Evolutionary conservation across 2,113 vertebrate genomes (phyloP), one percentile per base, ranked within the genome.

Genomic region (Motacilla tschutschensis): DNA sequence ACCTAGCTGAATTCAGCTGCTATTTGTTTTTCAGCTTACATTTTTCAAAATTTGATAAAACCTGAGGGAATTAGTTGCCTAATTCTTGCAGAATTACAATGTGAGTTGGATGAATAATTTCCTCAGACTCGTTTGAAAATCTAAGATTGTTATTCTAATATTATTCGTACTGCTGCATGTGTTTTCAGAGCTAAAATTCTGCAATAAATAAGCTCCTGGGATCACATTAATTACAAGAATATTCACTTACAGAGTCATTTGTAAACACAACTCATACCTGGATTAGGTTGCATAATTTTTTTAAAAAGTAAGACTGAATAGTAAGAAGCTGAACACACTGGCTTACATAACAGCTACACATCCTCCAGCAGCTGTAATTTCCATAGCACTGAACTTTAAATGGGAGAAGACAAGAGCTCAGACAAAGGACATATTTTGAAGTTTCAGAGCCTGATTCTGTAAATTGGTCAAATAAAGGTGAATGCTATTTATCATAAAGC

Each of bases 31-130:
- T 84, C 69, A 71, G 53, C 88, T 87, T 91, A 83, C 41, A 36
- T n/a, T 91, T 91, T 58, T 59, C 18, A 82, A 90, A 82, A 88
- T 62, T 83, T 95, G 84, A 71, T 83, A 75, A 90, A 79, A 82
- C 84, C 59, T 31, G 29, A 44, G 77, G 66, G 87, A 93, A 92
- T 75, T 74, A 63, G 47, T 78, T 91, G 46, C 74, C 71, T 88
- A 90, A 91, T 87, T 87, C 51, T 63, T 59, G 50, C 6, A 87
- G 74, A 90, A 92, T 87, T 82, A 44, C 48, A 71, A 12, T 71
- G 84, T 59, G 60, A 91, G n/a, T 48, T 83, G 79, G 53, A 67
- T 87, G 81, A 76, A 90, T 91, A 89, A 81, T 83, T 92, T 91
- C 31, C 26, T 84, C 59, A 70, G 78, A 57, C 55, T 48, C 55